Conservation (phyloP, 2,888 invertebrate species). For the Rhagium mordax region DNA sequence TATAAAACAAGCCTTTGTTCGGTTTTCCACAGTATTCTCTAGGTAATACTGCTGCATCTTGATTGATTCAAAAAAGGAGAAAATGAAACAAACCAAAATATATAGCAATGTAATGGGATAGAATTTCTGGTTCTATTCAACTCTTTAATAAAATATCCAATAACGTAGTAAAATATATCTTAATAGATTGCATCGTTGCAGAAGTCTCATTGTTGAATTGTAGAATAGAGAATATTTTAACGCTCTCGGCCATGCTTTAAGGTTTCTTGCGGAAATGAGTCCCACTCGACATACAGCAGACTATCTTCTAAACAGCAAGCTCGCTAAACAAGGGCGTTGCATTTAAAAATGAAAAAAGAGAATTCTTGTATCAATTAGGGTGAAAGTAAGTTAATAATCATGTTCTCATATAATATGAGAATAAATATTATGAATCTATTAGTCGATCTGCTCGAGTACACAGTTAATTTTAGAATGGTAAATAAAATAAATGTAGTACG, state of each 20-base stretch:
- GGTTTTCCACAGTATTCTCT: too few relatives aligned
- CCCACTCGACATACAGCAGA: neutral
- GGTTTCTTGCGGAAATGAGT: neutral
- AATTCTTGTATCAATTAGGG: too few relatives aligned
- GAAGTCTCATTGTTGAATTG: neutral
- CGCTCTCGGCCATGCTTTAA: neutral
- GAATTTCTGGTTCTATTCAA: neutral
- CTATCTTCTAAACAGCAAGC: neutral
- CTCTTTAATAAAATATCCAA: neutral
- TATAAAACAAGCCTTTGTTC: too few relatives aligned
- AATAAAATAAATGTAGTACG: too few relatives aligned
- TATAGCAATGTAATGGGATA: neutral
- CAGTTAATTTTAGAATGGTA: too few relatives aligned
- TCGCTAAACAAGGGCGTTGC: neutral
- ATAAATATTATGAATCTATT: too few relatives aligned
- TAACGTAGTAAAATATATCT: neutral
- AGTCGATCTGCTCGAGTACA: too few relatives aligned
- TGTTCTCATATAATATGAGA: too few relatives aligned
- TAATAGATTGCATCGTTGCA: neutral
- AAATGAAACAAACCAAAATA: neutral
- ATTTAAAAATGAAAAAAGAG: too few relatives aligned
- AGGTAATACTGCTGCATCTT: neutral
- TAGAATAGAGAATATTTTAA: neutral
- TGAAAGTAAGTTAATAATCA: too few relatives aligned
- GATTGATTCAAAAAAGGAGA: neutral